Conservation (phyloP, 2,888 invertebrate genomes). For the Epinotia ramella region DNA sequence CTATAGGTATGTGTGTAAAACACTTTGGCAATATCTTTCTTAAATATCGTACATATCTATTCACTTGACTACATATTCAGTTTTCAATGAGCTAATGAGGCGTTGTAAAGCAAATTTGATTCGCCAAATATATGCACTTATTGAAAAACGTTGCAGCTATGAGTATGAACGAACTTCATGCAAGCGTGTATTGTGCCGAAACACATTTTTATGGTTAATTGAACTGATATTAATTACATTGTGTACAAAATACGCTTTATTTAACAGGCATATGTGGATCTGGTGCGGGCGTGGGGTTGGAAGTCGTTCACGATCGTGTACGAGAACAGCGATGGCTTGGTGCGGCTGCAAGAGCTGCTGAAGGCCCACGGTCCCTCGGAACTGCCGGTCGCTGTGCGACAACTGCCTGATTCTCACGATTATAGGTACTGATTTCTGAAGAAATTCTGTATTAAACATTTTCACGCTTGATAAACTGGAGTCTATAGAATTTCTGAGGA, state of each 20-base stretch:
- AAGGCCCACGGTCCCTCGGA: conserved; percentile 95
- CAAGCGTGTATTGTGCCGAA: neutral
- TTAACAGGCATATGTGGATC: conserved; percentile 93
- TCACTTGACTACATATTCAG: too few relatives aligned
- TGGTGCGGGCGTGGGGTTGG: conserved; percentile 97
- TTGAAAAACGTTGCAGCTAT: neutral
- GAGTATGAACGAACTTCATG: neutral
- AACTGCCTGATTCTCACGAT: conserved; percentile 93
- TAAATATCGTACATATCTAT: too few relatives aligned
- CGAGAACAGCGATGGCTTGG: conserved; percentile 97
- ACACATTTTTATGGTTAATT: too few relatives aligned
- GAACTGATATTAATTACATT: too few relatives aligned
- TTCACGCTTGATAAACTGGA: too few relatives aligned
- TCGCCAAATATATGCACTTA: too few relatives aligned
- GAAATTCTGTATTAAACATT: too few relatives aligned
- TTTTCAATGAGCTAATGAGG: too few relatives aligned
- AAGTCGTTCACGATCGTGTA: conserved; percentile 98
- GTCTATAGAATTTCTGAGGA: too few relatives aligned
- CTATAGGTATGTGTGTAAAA: too few relatives aligned
- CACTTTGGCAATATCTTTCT: too few relatives aligned
- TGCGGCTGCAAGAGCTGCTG: conserved; percentile 93
- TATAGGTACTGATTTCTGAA: conserved; percentile 78
- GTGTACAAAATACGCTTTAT: neutral
- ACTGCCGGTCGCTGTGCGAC: conserved; percentile 93
- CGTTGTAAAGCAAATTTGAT: too few relatives aligned